phyloP scores from a whole-genome alignment of 2,888 invertebrate genomes.

The Erynnis tages region DNA sequence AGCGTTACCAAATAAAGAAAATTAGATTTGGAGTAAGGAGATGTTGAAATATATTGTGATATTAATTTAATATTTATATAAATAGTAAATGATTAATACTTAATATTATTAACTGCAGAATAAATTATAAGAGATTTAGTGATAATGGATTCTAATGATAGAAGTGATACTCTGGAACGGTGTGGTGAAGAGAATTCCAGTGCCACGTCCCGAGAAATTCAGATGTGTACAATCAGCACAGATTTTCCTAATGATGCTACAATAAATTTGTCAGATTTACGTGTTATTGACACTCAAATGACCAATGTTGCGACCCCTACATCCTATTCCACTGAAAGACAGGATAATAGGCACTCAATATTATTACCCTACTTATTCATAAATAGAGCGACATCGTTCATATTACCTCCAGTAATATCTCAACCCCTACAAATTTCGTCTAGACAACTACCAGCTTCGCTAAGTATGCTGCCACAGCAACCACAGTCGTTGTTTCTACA shows the following conservation, averaged over 20 bases:
- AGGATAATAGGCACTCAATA: constrained; percentile 21
- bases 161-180: background rate
- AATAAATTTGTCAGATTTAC: constrained; percentile 11
- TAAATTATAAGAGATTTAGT: too few relatives aligned
- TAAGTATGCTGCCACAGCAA: constrained; percentile 36
- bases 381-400: constrained; percentile 25
- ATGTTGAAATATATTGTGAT: too few relatives aligned
- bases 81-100: too few relatives aligned
- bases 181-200: background rate
- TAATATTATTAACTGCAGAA: too few relatives aligned
- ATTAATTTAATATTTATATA: too few relatives aligned
- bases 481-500: constrained; percentile 58
- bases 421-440: constrained; percentile 38
- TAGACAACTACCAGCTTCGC: constrained; percentile 41
- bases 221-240: constrained; percentile 19
- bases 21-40: too few relatives aligned
- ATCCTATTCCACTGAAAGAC: background rate
- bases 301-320: background rate
- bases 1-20: too few relatives aligned
- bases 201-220: constrained; percentile 2
- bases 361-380: constrained; percentile 38
- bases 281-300: background rate
- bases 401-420: constrained; percentile 29
- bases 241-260: constrained; percentile 9
- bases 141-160: constrained; percentile 7